Base-by-base conservation (phyloP, 1,140 invertebrate genomes). In the Lucilia cuprina region DNA sequence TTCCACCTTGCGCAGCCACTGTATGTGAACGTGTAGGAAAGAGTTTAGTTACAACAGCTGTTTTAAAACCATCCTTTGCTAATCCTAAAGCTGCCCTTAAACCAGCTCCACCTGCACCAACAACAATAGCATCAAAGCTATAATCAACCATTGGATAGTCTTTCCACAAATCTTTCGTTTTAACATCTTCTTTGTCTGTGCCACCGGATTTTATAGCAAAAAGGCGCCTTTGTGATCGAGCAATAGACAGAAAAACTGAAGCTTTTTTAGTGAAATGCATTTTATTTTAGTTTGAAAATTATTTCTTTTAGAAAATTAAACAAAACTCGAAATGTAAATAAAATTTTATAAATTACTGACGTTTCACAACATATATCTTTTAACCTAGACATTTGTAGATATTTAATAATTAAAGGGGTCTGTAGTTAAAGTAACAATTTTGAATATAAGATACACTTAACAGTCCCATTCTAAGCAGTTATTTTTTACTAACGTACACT, bases 21-120 rank as follows among this genome's bases (percentile, higher is more conserved):
- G 97, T 98, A 90, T 98, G 97, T 13, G 96, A 97, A 84, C 96
- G 92, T 3, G 96, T 99, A 0, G 98, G 97, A 91, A 99, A 99
- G 7, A 99, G 89, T 92, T 99, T 99, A 5, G 97, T 97, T 80
- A 99, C 93, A n/a, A 97, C 96, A 65, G 98, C 97, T 14, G 96
- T 98, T 87, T 96, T 96, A 87, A 97, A 98, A 14, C 97, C 97
- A 88, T 96, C 95, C 85, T 96, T 94, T 5, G 97, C 96, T n/a
- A 98, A 92, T 82, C 97, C 97, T 92, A 98, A 97, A 2, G 97
- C 97, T 21, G 97, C 97, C 77, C 97, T 92, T 2, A 98, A 92
- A 74, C 98, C 98, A 19, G 97, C 97, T 25, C 98, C 98, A 74
- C 98, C 97, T 65, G 97, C 97, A 50, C 97, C 98, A 84, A 99